Evolutionary conservation across 2,888 invertebrate species (phyloP), one percentile per base, ranked within the genome.

Genomic region (Gortyna flavago): DNA sequence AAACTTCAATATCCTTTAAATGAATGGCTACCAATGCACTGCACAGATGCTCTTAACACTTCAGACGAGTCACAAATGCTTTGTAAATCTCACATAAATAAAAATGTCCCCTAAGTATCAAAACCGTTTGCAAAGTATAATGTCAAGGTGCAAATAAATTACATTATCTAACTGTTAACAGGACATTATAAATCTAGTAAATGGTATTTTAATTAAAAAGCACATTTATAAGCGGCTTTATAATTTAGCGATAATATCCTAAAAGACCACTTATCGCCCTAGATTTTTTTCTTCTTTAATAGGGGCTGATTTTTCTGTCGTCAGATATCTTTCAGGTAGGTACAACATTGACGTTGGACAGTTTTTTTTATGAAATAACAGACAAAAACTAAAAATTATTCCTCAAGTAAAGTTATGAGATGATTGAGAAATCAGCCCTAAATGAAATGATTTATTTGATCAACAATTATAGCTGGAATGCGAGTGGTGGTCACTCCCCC

Each of bases 111-210:
- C 21, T 21, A 32, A 32, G 79, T 82, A 85, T 75, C 79, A 82
- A 82, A 75, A 79, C 21, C 1, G 5, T 51, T 21, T 8, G 13
- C 41, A 41, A 8, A 35, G 11, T 44, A 51, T 35, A 71, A 21
- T 69, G 76, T 70, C 79, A 83, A 77, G 61, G 76, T 79, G 70
- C 64, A 79, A 82, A 83, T 77, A 79, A 79, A 76, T 81, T 48
- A 74, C 69, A 68, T 67, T 84, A 76, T 76, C 75, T 69, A 44
- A 59, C 54, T 65, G 61, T 61, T 61, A 75, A 25, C 25, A 1
- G 41, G 67, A 41, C 16, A 21, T 59, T 54, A 68, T 65, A 84
- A 71, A 79, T 83, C 35, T 79, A 82, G 44, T 68, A 79, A 84
- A 79, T 48, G 51, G 25, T 21, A 0, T 54, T 44, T 61, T 41